Conservation (phyloP, 2,797 vertebrate species). For the Melanotaenia parkinsoni region DNA sequence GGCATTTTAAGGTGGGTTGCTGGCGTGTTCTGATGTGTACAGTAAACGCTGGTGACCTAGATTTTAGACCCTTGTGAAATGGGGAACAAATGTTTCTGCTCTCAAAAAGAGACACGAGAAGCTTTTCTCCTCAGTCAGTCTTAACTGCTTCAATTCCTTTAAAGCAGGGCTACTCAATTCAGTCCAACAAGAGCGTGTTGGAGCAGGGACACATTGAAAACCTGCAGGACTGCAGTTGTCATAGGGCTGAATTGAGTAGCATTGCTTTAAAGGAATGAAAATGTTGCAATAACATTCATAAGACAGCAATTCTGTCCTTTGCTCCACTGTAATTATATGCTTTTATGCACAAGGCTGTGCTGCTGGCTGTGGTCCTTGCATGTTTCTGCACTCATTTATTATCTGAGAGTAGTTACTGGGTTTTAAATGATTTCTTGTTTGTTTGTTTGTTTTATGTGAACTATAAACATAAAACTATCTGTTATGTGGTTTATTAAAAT, state of each 20-base stretch:
- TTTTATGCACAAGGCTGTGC: neutral
- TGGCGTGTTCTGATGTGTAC: conserved; percentile 1
- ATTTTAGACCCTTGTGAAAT: conserved; percentile 1
- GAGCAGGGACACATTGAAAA: too few relatives aligned
- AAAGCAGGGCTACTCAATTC: too few relatives aligned
- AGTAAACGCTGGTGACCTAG: neutral
- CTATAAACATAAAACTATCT: neutral
- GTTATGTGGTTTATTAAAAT: conserved; percentile 4
- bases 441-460: neutral
- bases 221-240: too few relatives aligned
- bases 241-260: too few relatives aligned
- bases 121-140: conserved; percentile 1
- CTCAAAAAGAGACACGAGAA: neutral
- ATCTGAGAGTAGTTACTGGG: neutral
- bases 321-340: too few relatives aligned
- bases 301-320: neutral
- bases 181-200: too few relatives aligned
- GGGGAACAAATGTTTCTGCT: conserved; percentile 4
- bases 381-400: neutral
- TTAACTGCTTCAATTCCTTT: neutral
- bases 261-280: neutral
- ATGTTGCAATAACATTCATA: neutral
- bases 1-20: neutral
- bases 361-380: too few relatives aligned
- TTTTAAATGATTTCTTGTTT: too few relatives aligned